Evolutionary conservation across 2,888 invertebrate species (phyloP), one percentile per base, ranked within the genome.

Genomic region (Drosophila tanythrix): DNA sequence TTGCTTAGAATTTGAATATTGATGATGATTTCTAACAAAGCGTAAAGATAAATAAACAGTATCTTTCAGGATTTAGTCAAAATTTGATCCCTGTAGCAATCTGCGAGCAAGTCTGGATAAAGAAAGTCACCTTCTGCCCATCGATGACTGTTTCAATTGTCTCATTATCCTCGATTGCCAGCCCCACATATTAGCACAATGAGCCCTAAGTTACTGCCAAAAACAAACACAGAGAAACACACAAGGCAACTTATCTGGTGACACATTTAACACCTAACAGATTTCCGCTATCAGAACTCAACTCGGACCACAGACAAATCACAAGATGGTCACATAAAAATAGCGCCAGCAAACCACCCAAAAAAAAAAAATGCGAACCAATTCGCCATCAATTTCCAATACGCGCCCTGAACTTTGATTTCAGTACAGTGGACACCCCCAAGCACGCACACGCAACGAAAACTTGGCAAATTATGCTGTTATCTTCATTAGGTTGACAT

Each of bases 401-500:
- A 71, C 74, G 80, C 75, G 79, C 63, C 72, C 77, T 69, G 79
- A 86, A 79, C 89, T 90, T 83, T 88, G 88, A 87, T 87, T 88
- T 85, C 65, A 66, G 36, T 31, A 61, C n/a, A 48, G 13, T 29
- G 48, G 27, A 50, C 35, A 38, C 29, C 56, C 55, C 61, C 56
- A 29, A 58, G 38, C 31, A 51, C 51, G n/a, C 55, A 25, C 63
- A 38, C 21, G 53, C 51, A n/a, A 55, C 27, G 67, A 63, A 57
- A 80, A 79, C 71, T 83, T 79, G 72, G 70, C 88, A 86, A 89
- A 86, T 89, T 88, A 88, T 89, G 79, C 87, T 90, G 89, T 88
- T 88, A 90, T 90, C 90, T 90, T 88, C 90, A 90, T 88, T 88
- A 88, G 87, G 83, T 74, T 83, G 82, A 86, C 90, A 90, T 88